Evolutionary conservation across 2,797 vertebrate genomes (phyloP).

Genomic region (Oryzias dopingdopingensis): DNA sequence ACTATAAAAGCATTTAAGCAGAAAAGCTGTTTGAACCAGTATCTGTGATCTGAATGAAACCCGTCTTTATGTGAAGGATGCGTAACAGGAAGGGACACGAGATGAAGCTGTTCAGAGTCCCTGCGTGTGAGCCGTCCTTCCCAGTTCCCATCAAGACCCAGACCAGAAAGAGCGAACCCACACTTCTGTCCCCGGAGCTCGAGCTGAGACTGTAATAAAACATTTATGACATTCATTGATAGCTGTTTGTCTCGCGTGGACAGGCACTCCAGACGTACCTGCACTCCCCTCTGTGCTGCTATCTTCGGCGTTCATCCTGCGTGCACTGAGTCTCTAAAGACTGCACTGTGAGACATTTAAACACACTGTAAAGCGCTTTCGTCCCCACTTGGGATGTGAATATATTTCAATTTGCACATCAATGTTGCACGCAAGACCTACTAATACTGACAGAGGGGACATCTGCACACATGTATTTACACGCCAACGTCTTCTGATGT

Average conservation of each 20-base stretch:
- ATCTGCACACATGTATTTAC: slow-evolving; percentile 59
- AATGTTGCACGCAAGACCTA: slow-evolving; percentile 62
- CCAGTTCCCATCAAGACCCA: slow-evolving; percentile 55
- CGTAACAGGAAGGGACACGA: slow-evolving; percentile 69
- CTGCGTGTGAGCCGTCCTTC: slow-evolving; percentile 59
- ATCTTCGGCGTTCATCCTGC: slow-evolving; percentile 74
- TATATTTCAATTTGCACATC: slow-evolving; percentile 72
- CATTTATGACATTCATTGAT: slow-evolving; percentile 50
- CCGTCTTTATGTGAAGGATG: slow-evolving; percentile 74
- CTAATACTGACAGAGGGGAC: slow-evolving; percentile 51
- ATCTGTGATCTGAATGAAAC: slow-evolving; percentile 73
- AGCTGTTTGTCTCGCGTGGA: slow-evolving; percentile 62
- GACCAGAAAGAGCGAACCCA: slow-evolving; percentile 28
- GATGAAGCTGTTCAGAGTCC: slow-evolving; percentile 58
- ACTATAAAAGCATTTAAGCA: slow-evolving; percentile 63
- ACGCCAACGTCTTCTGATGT: slow-evolving; percentile 60
- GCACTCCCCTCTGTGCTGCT: slow-evolving; percentile 76
- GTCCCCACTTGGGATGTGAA: slow-evolving; percentile 65
- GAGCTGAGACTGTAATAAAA: slow-evolving; percentile 51
- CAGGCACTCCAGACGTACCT: slow-evolving; percentile 60
- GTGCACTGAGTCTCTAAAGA: slow-evolving; percentile 77
- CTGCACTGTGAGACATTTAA: slow-evolving; percentile 80
- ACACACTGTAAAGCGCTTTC: slow-evolving; percentile 69
- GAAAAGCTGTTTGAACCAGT: slow-evolving; percentile 71
- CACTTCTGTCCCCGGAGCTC: slow-evolving; percentile 54